phyloP scores from a whole-genome alignment of 2,113 vertebrate species.

The Triplophysa tibetana region DNA sequence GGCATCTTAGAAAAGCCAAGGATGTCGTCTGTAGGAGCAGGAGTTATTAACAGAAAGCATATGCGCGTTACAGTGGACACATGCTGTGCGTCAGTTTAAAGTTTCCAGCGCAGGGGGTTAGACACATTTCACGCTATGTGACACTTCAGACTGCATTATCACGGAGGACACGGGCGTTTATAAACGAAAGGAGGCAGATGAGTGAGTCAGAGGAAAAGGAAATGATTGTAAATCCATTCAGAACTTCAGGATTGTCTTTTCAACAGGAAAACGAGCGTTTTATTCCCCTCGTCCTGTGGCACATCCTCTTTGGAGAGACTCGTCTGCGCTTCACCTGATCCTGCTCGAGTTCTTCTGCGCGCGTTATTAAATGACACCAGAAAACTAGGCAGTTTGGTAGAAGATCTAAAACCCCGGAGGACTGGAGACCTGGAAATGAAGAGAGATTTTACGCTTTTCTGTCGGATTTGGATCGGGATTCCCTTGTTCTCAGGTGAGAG shows the following conservation, averaged over 20 bases:
- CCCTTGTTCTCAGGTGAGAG: constrained; percentile 84
- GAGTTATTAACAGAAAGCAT: constrained; percentile 11
- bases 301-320: constrained; percentile 52
- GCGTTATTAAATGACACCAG: constrained; percentile 43
- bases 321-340: constrained; percentile 68
- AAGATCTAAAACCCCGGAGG: constrained; percentile 56
- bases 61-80: background rate
- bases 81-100: background rate
- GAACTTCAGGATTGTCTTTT: constrained; percentile 68
- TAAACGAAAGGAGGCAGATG: constrained; percentile 62
- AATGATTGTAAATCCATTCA: constrained; percentile 78
- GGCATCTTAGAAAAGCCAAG: background rate
- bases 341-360: constrained; percentile 51
- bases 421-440: constrained; percentile 85
- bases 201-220: constrained; percentile 78
- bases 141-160: constrained; percentile 18
- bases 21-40: too few relatives aligned
- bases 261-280: constrained; percentile 52
- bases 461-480: constrained; percentile 85
- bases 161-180: constrained; percentile 41
- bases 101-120: background rate
- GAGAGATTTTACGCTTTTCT: constrained; percentile 80
- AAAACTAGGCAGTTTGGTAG: constrained; percentile 34
- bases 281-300: constrained; percentile 57
- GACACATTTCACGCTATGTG: constrained; percentile 8